These are phyloP conservation scores for Bombus pascuorum DNA, from an alignment of 1,140 invertebrate genomes.

Conservation along the genomic window DNA sequence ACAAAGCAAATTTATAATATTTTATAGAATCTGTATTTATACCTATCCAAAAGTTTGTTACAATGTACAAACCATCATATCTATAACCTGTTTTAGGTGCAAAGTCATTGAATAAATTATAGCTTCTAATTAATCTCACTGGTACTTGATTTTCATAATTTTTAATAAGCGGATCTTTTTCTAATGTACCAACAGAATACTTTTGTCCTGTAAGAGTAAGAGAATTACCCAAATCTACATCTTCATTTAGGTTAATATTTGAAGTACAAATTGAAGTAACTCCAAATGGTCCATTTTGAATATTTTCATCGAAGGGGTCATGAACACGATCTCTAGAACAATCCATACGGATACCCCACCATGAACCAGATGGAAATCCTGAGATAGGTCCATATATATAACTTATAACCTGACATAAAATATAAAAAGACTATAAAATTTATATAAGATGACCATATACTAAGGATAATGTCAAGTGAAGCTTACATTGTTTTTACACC, in stretches of 20 bases:
- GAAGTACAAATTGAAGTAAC: constrained; percentile 77
- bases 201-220: constrained; percentile 76
- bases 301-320: constrained; percentile 71
- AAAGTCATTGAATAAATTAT: constrained; percentile 74
- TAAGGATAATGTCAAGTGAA: neutral
- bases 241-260: constrained; percentile 63
- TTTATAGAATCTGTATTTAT: constrained; percentile 62
- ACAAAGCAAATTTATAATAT: constrained; percentile 76
- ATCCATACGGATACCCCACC: constrained; percentile 81
- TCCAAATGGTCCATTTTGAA: constrained; percentile 77
- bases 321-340: constrained; percentile 77
- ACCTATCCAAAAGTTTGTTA: constrained; percentile 75
- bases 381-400: constrained; percentile 74
- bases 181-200: constrained; percentile 46
- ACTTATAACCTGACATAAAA: constrained; percentile 60
- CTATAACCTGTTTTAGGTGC: constrained; percentile 78
- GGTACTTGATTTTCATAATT: constrained; percentile 77
- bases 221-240: constrained; percentile 75
- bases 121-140: constrained; percentile 75
- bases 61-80: constrained; percentile 78
- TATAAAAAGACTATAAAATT: constrained; percentile 7
- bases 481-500: constrained; percentile 45
- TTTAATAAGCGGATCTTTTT: constrained; percentile 68
- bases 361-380: constrained; percentile 73
- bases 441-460: neutral